Conservation (phyloP, 2,888 invertebrate species). For the Andrena camellia region DNA sequence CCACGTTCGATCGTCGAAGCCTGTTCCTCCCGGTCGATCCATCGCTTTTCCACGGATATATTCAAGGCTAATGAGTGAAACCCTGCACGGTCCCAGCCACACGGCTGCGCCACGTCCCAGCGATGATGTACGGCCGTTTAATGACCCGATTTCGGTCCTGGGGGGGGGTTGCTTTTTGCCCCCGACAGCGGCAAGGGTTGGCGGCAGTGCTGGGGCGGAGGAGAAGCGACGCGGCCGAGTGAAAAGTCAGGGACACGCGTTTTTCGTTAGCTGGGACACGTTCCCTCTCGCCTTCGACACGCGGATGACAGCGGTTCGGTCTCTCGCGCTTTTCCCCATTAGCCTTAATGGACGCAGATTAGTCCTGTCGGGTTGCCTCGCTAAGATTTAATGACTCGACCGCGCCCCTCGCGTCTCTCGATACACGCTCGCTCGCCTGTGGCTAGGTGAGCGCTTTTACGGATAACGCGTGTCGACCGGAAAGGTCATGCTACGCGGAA, state of each 20-base stretch:
- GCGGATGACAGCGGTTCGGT: constrained; percentile 76
- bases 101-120: constrained; percentile 69
- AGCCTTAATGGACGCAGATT: constrained; percentile 75
- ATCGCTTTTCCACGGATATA: constrained; percentile 36
- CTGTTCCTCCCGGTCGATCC: neutral
- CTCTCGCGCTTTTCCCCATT: constrained; percentile 73
- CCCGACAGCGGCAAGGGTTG: constrained; percentile 73
- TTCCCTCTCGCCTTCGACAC: constrained; percentile 48
- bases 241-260: constrained; percentile 71
- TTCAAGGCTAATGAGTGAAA: constrained; percentile 68
- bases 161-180: constrained; percentile 76
- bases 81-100: constrained; percentile 40
- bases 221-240: constrained; percentile 30
- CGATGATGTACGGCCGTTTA: constrained; percentile 84
- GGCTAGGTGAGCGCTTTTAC: constrained; percentile 40
- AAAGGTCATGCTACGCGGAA: constrained; percentile 38
- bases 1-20: constrained; percentile 26
- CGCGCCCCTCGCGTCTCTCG: constrained; percentile 54
- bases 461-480: constrained; percentile 31
- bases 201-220: neutral
- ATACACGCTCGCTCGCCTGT: constrained; percentile 17
- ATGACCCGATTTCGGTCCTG: constrained; percentile 80
- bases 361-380: constrained; percentile 64
- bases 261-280: constrained; percentile 61
- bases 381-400: constrained; percentile 71